These are phyloP conservation scores for Uromys caudimaculatus DNA, from an alignment of 2,797 vertebrate species.

Conservation along the genomic window DNA sequence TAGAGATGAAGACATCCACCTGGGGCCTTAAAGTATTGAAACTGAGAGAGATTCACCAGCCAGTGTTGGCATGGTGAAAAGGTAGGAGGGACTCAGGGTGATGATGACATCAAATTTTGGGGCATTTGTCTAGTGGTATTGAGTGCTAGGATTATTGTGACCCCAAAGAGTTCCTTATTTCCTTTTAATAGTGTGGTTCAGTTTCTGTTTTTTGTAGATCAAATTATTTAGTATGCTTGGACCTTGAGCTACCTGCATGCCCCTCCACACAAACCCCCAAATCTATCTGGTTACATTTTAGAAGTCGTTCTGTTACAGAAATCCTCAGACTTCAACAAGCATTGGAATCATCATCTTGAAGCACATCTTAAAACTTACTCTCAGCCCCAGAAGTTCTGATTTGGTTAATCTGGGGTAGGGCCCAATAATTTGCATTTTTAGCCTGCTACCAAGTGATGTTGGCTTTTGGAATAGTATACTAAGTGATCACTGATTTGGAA, in stretches of 20 bases:
- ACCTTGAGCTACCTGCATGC: background rate
- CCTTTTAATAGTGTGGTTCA: background rate
- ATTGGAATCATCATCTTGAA: background rate
- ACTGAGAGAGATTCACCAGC: background rate
- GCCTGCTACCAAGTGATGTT: background rate
- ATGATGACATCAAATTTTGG: background rate
- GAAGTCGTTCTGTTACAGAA: background rate
- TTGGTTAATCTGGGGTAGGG: background rate
- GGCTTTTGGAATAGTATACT: background rate
- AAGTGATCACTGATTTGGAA: background rate
- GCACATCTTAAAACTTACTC: background rate
- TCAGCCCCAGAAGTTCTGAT: background rate
- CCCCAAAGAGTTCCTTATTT: background rate
- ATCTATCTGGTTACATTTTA: background rate
- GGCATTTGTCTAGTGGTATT: background rate
- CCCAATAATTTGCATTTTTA: background rate
- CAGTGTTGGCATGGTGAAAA: background rate
- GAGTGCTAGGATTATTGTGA: background rate
- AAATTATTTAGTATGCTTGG: background rate
- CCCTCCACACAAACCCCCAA: too few species aligned
- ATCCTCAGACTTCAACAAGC: background rate
- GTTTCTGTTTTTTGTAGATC: background rate
- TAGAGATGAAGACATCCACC: background rate
- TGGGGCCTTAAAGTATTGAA: background rate
- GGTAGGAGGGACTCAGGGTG: background rate